Evolutionary conservation across 2,113 vertebrate genomes (phyloP).

Genomic region (Varanus salvator): DNA sequence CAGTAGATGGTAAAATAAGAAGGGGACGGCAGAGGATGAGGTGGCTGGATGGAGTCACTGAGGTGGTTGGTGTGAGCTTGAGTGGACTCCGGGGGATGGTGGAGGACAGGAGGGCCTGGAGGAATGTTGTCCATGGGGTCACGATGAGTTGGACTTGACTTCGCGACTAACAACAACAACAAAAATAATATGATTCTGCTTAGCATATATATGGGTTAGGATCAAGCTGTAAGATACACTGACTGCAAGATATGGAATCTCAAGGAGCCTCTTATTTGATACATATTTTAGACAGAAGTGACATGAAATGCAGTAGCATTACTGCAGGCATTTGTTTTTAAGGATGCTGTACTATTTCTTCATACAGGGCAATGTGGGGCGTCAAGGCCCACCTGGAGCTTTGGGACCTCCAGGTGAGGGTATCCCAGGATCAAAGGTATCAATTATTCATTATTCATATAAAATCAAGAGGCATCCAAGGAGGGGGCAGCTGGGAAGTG

Average conservation of each 20-base stretch:
- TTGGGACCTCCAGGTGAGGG: slow-evolving; percentile 85
- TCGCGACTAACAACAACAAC: no score
- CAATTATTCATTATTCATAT: slow-evolving; percentile 36
- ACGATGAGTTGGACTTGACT: no score
- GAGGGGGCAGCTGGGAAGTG: neutral
- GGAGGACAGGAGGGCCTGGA: no score
- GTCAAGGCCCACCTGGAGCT: slow-evolving; percentile 82
- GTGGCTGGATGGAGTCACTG: no score
- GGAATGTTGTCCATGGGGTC: no score
- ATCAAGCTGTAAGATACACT: neutral
- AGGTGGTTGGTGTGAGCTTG: no score
- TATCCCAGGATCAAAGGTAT: slow-evolving; percentile 90
- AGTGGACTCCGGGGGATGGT: no score
- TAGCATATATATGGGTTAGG: neutral
- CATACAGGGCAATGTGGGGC: slow-evolving; percentile 83
- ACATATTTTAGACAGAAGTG: slow-evolving; percentile 10
- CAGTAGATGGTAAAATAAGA: no score
- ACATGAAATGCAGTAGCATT: neutral
- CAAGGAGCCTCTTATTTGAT: neutral
- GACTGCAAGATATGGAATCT: slow-evolving; percentile 15
- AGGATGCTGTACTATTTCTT: neutral
- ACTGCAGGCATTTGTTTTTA: slow-evolving; percentile 33
- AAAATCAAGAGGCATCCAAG: neutral
- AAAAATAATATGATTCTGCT: neutral
- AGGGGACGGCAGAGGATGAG: no score